Evolutionary conservation across 2,888 invertebrate species (phyloP).

Genomic region (Odiellus spinosus): DNA sequence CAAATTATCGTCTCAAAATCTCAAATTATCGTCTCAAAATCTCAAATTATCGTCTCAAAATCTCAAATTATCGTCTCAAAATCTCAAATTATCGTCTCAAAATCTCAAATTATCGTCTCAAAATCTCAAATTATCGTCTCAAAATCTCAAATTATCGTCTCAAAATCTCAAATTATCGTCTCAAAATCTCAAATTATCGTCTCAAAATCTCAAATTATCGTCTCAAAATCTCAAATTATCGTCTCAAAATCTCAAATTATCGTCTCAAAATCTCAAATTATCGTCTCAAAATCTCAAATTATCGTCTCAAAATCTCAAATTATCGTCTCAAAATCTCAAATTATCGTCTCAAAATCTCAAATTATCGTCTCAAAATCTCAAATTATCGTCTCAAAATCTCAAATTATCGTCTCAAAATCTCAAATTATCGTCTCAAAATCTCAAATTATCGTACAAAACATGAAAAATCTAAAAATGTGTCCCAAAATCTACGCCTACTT

Average conservation of each 20-base stretch:
- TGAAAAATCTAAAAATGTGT: too few species aligned
- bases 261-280: background rate
- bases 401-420: too few species aligned
- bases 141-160: background rate
- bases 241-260: background rate
- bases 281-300: background rate
- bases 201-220: background rate
- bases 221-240: background rate
- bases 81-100: background rate
- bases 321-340: background rate
- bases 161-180: background rate
- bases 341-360: too few species aligned
- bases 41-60: background rate
- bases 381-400: too few species aligned
- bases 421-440: too few species aligned
- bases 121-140: too few species aligned
- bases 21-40: background rate
- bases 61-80: background rate
- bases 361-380: too few species aligned
- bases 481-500: too few species aligned
- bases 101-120: too few species aligned
- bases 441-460: too few species aligned
- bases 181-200: background rate
- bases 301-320: background rate
- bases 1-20: background rate